Conservation (phyloP, 1,140 invertebrate species). For the Nylanderia fulva region DNA sequence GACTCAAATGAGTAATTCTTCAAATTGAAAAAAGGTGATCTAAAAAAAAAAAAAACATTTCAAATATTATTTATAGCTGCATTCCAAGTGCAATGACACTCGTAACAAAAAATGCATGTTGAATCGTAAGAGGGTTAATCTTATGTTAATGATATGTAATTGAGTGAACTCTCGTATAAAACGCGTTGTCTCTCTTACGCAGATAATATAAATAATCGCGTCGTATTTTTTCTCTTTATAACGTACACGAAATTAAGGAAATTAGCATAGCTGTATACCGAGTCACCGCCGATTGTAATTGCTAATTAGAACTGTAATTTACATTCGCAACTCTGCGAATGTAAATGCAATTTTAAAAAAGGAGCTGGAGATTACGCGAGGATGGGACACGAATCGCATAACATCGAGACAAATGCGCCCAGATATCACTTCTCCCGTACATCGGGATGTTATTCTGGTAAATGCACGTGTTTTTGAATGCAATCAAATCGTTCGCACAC, state of each 20-base stretch:
- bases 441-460: constrained; percentile 43
- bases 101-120: not conserved
- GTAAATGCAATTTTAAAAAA: constrained; percentile 40
- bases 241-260: not conserved
- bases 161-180: not conserved
- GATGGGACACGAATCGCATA: constrained; percentile 8
- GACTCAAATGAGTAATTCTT: not conserved
- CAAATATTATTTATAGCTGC: not conserved
- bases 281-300: constrained; percentile 44
- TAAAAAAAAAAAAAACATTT: not conserved
- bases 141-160: not conserved
- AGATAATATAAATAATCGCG: constrained; percentile 31
- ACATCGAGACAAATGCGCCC: constrained; percentile 24
- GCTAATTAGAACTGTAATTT: constrained; percentile 55
- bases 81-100: not conserved
- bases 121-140: not conserved
- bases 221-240: constrained; percentile 11
- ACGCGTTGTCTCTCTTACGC: not conserved
- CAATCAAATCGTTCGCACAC: constrained; percentile 49
- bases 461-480: constrained; percentile 56
- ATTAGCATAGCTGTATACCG: constrained; percentile 33
- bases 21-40: no score
- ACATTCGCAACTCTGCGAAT: constrained; percentile 35
- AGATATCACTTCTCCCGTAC: constrained; percentile 37
- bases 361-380: not conserved